A percentile compares a stretch with the other conserved stretches of the same genome.
phyloP scores from a whole-genome alignment of 2,888 invertebrate genomes.

The Hyposoter dolosus region DNA sequence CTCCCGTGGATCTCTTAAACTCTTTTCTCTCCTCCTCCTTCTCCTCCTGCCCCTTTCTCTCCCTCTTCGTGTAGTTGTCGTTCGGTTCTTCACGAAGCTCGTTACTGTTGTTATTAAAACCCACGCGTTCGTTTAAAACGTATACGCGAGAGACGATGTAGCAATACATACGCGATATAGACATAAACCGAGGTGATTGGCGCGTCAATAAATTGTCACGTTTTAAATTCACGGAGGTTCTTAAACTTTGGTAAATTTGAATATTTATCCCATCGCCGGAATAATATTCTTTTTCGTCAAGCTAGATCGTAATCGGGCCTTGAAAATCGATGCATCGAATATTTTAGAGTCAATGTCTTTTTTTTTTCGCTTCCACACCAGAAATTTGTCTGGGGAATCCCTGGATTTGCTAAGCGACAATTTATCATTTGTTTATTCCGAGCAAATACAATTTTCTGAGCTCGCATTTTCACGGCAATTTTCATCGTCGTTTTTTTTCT shows the following conservation, averaged over 20 bases:
- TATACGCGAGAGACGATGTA: background rate
- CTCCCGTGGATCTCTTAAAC: constrained; percentile 55
- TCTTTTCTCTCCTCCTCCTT: constrained; percentile 49
- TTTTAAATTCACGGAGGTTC: constrained; percentile 32
- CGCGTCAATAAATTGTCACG: constrained; percentile 33
- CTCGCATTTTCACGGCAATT: background rate
- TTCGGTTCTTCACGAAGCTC: constrained; percentile 48
- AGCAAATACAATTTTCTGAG: background rate
- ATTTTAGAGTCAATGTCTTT: background rate
- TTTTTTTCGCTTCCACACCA: background rate
- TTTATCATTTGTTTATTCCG: background rate
- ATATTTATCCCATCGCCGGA: background rate
- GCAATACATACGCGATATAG: constrained; percentile 2
- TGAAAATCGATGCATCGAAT: background rate
- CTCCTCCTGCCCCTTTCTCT: constrained; percentile 41
- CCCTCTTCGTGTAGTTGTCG: constrained; percentile 16
- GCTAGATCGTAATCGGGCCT: constrained; percentile 2
- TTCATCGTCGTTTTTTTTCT: background rate
- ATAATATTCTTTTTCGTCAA: background rate
- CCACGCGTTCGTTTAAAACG: constrained; percentile 27
- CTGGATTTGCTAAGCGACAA: background rate
- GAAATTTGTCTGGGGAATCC: background rate
- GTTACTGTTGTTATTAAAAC: constrained; percentile 57
- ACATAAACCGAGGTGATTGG: constrained; percentile 39
- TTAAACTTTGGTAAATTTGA: constrained; percentile 10